A percentile compares a stretch with the other conserved stretches of the same genome.
phyloP scores from a whole-genome alignment of 2,113 vertebrate species.

The Centrocercus urophasianus region DNA sequence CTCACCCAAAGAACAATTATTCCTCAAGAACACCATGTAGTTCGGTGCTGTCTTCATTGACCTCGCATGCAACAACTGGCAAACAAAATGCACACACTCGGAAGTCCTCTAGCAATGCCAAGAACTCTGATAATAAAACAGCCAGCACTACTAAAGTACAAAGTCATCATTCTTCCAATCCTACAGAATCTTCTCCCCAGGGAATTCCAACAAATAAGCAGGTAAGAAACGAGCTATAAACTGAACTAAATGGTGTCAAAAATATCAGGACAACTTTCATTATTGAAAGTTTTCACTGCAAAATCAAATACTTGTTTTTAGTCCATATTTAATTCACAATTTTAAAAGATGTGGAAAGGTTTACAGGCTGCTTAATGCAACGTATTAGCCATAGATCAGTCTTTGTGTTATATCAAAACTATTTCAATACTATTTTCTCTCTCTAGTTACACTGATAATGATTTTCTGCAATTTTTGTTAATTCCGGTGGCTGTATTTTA shows the following conservation, averaged over 20 bases:
- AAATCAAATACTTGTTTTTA: neutral
- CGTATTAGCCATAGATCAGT: neutral
- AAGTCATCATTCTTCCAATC: slow-evolving; percentile 40
- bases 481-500: neutral
- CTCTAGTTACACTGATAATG: neutral
- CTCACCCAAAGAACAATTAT: slow-evolving; percentile 85
- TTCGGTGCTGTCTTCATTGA: slow-evolving; percentile 69
- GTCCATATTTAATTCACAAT: neutral
- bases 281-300: neutral
- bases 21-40: slow-evolving; percentile 77
- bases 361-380: neutral
- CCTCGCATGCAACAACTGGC: slow-evolving; percentile 13
- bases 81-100: slow-evolving; percentile 63
- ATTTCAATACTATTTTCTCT: neutral
- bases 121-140: slow-evolving; percentile 71
- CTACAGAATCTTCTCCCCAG: slow-evolving; percentile 68
- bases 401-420: neutral
- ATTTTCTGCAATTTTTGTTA: neutral
- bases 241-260: neutral
- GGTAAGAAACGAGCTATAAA: slow-evolving; percentile 50
- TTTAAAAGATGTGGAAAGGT: neutral
- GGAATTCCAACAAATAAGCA: slow-evolving; percentile 69
- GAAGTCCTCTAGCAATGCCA: slow-evolving; percentile 68
- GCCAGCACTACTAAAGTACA: slow-evolving; percentile 47
- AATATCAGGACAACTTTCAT: neutral